Conservation (phyloP, 2,113 vertebrate genomes). For the Aleadryas rufinucha region DNA sequence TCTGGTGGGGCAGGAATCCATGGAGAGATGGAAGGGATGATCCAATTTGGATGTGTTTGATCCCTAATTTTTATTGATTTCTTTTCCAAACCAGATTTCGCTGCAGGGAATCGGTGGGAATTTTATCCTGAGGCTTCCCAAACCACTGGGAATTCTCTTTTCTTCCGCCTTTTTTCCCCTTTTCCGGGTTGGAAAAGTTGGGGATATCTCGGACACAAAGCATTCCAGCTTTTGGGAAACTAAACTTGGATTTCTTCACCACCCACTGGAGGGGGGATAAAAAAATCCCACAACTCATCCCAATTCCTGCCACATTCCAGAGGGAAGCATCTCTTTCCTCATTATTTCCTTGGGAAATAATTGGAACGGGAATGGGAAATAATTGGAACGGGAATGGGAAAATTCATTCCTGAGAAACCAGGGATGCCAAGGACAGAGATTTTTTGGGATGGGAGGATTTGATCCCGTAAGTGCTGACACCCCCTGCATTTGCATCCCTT, state of each 20-base stretch:
- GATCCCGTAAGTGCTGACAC: background rate
- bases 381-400: background rate
- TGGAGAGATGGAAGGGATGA: background rate
- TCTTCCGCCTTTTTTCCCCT: accelerated
- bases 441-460: background rate
- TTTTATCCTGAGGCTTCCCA: background rate
- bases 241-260: background rate
- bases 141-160: background rate
- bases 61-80: background rate
- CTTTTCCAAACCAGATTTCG: background rate
- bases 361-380: accelerated
- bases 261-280: background rate
- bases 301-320: background rate
- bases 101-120: background rate
- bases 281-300: background rate
- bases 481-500: background rate
- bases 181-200: background rate
- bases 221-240: background rate
- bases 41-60: background rate
- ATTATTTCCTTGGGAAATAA: background rate
- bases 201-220: background rate
- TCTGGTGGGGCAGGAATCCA: background rate
- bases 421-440: background rate
- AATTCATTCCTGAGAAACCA: background rate
- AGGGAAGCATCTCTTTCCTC: background rate